phyloP scores from a whole-genome alignment of 1,140 invertebrate species.

The Bombus terrestris region DNA sequence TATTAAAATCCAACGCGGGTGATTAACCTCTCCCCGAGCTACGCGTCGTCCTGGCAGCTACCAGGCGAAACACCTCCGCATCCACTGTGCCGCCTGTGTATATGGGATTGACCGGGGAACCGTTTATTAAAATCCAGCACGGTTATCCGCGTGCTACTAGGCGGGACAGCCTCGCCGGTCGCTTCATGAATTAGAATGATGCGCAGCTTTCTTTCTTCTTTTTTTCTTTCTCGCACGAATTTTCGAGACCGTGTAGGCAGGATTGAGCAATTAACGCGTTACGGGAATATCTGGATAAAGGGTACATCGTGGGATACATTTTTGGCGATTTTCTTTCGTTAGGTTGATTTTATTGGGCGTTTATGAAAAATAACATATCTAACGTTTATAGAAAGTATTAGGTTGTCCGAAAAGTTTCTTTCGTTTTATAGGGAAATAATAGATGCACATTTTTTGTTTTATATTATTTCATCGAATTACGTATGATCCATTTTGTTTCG shows the following conservation, averaged over 20 bases:
- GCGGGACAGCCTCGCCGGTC: slow-evolving; percentile 52
- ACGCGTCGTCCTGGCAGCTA: slow-evolving; percentile 71
- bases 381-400: too few species aligned
- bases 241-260: background rate
- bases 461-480: too few species aligned
- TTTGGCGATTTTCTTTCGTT: background rate
- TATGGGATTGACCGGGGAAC: slow-evolving; percentile 54
- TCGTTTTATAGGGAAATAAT: too few species aligned
- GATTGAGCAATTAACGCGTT: slow-evolving; percentile 48
- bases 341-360: slow-evolving; percentile 10
- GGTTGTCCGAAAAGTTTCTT: too few species aligned
- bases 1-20: slow-evolving; percentile 80
- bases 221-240: background rate
- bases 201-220: background rate
- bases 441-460: too few species aligned
- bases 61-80: slow-evolving; percentile 71
- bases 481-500: too few species aligned
- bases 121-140: slow-evolving; percentile 69
- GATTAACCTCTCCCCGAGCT: slow-evolving; percentile 75
- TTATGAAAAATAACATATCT: background rate
- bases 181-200: slow-evolving; percentile 54
- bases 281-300: too few species aligned
- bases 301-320: background rate
- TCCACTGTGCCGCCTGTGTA: slow-evolving; percentile 19
- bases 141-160: slow-evolving; percentile 62